Percentiles rank a stretch among this genome's conserved stretches.
Evolutionary conservation across 53 echinoderm and acorn worm species (phyloP).

Genomic region (Holothuria leucospilota): DNA sequence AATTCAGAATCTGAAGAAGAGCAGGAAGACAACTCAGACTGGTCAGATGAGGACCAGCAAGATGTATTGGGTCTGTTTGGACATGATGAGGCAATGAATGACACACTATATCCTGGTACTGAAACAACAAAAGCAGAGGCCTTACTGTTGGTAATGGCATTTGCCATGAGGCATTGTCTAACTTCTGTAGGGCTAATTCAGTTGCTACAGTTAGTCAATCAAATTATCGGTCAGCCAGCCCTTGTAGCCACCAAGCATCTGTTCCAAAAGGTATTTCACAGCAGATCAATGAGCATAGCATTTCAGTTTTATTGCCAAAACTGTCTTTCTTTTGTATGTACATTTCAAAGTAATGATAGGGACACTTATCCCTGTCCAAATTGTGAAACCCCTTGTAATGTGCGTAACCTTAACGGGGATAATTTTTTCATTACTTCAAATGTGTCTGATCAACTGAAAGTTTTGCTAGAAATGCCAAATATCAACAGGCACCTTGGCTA

Average conservation of each 20-base stretch:
- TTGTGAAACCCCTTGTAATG: slow-evolving; percentile 32
- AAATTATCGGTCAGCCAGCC: slow-evolving; percentile 36
- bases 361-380: slow-evolving; percentile 11
- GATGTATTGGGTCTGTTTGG: slow-evolving; percentile 35
- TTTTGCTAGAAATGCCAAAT: neutral
- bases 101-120: slow-evolving; percentile 4
- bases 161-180: slow-evolving; percentile 59
- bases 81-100: slow-evolving; percentile 32
- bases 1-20: too few species aligned
- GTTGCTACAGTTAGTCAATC: slow-evolving; percentile 51
- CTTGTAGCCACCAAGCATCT: slow-evolving; percentile 32
- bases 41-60: neutral
- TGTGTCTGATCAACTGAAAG: slow-evolving; percentile 37
- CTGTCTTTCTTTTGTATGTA: slow-evolving; percentile 26
- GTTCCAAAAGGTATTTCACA: slow-evolving; percentile 42
- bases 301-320: slow-evolving; percentile 54
- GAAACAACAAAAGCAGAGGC: slow-evolving; percentile 57
- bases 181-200: slow-evolving; percentile 42
- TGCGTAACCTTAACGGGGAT: slow-evolving; percentile 16
- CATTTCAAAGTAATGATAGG: slow-evolving; percentile 8
- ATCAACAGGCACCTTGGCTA: slow-evolving; percentile 17
- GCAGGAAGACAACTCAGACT: too few species aligned
- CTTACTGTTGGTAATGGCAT: slow-evolving; percentile 49
- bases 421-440: slow-evolving; percentile 43
- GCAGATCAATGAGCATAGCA: neutral